Percentiles rank a stretch among this genome's conserved stretches.
phyloP scores from a whole-genome alignment of 2,797 vertebrate species.

The Sebastes nivosus region DNA sequence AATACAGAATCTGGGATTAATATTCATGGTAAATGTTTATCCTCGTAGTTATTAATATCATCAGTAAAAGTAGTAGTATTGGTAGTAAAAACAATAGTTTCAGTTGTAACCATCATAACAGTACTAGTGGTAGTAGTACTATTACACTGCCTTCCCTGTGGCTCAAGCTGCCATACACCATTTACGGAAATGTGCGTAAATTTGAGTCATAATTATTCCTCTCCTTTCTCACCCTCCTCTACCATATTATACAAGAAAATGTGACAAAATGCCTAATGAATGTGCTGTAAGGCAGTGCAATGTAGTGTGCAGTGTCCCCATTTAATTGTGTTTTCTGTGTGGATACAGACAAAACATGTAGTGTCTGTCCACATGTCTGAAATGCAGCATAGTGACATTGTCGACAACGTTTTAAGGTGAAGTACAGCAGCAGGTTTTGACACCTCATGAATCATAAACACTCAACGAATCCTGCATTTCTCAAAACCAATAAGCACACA shows the following conservation, averaged over 20 bases:
- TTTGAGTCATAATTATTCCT: neutral
- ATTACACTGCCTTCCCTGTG: neutral
- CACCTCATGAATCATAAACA: conserved; percentile 1
- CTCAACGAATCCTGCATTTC: neutral
- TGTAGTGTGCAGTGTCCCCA: neutral
- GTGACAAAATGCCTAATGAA: neutral
- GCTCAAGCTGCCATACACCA: neutral
- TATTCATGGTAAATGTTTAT: neutral
- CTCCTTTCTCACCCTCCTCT: neutral
- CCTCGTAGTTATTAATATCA: neutral
- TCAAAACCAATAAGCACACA: neutral
- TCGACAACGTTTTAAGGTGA: neutral
- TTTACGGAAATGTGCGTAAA: neutral
- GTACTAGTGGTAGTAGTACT: neutral
- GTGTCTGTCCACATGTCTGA: neutral
- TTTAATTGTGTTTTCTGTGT: neutral
- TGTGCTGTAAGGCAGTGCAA: neutral
- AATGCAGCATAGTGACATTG: neutral
- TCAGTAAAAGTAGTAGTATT: neutral
- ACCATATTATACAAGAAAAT: neutral
- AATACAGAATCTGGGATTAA: neutral
- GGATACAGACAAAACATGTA: neutral
- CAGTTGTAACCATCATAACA: neutral
- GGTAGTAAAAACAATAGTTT: neutral
- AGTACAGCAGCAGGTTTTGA: neutral